Conservation (phyloP, 2,888 invertebrate species). For the Corbicula japonica region DNA sequence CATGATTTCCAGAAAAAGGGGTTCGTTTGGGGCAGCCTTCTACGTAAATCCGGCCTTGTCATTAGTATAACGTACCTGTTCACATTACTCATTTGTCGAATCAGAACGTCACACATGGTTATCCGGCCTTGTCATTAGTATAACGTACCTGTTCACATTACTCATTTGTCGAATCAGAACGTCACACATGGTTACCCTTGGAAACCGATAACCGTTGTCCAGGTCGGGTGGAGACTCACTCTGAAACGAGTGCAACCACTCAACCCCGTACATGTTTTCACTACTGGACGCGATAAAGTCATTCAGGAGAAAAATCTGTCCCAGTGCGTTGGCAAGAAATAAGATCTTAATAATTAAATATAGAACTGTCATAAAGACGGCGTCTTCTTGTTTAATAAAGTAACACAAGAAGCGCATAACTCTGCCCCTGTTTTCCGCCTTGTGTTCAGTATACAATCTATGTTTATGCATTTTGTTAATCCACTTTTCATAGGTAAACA, state of each 20-base stretch:
- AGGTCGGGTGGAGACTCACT: conserved; percentile 49
- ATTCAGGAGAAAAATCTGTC: conserved; percentile 82
- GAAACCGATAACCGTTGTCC: conserved; percentile 70
- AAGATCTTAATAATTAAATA: conserved; percentile 79
- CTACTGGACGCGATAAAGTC: conserved; percentile 74
- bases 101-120: conserved; percentile 78
- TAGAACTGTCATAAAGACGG: conserved; percentile 79
- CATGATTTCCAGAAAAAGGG: no score
- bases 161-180: conserved; percentile 77
- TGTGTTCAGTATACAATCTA: conserved; percentile 70
- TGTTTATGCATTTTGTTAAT: conserved; percentile 71
- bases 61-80: no score
- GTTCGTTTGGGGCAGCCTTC: no score
- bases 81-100: conserved; percentile 76
- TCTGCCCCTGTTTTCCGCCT: conserved; percentile 72
- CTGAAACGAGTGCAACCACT: conserved; percentile 68
- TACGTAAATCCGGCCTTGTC: no score
- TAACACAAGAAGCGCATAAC: conserved; percentile 71
- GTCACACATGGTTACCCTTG: conserved; percentile 78
- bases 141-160: conserved; percentile 71
- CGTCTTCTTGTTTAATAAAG: conserved; percentile 75
- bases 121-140: no score
- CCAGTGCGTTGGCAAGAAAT: conserved; percentile 80
- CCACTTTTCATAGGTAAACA: no score
- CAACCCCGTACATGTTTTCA: conserved; percentile 74